phyloP scores from a whole-genome alignment of 2,113 vertebrate genomes.

The Pelmatolapia mariae region DNA sequence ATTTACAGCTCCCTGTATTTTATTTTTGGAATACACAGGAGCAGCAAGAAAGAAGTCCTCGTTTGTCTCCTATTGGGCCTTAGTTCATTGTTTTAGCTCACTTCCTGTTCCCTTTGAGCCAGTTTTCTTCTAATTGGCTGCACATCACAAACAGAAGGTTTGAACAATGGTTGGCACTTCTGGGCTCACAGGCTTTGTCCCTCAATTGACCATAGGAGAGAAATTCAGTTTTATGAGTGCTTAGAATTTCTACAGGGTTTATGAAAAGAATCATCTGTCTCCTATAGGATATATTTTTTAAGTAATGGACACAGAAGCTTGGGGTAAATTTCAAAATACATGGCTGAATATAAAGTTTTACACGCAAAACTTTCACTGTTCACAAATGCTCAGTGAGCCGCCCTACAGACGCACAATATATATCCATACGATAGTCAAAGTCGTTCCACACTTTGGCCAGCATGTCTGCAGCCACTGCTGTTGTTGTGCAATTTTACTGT shows the following conservation, averaged over 20 bases:
- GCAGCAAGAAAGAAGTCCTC: not conserved
- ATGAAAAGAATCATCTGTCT: not conserved
- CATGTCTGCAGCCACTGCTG: no score
- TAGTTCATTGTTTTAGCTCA: not conserved
- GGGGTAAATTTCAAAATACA: not conserved
- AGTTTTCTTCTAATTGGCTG: not conserved
- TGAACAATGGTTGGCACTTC: not conserved
- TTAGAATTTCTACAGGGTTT: not conserved
- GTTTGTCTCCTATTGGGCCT: not conserved
- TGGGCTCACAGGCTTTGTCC: not conserved
- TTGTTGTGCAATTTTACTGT: no score
- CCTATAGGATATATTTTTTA: not conserved
- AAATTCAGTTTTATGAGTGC: not conserved
- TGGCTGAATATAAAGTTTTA: not conserved
- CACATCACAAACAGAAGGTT: not conserved
- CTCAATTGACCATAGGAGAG: not conserved
- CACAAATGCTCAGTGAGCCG: not conserved
- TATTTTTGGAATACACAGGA: not conserved
- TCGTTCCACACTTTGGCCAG: no score
- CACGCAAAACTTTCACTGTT: not conserved
- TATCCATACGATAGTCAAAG: no score
- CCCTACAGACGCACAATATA: no score
- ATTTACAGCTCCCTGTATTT: not conserved
- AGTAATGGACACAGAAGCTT: not conserved
- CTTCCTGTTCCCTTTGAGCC: not conserved